Base-by-base conservation (phyloP, 2,888 invertebrate genomes). In the Byasa hedistus region DNA sequence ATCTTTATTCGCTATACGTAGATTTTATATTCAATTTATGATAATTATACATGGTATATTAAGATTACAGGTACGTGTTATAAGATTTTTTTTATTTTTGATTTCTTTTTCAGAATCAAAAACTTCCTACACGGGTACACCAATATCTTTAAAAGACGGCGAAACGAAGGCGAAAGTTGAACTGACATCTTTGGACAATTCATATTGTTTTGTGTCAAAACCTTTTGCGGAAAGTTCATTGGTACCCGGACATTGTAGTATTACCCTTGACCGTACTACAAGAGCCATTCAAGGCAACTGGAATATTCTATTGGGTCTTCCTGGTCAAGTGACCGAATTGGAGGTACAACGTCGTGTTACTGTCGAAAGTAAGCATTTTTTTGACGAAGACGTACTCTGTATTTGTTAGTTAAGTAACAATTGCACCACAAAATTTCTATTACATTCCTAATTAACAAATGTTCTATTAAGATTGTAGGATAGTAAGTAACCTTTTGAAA, bases 211-310 rank as follows among this genome's bases (percentile, higher is more conserved):
- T n/a, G 87, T 89, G 7, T 75, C 85, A 0, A 85, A 89, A 70
- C 91, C 91, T 0, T 91, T 89, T 66, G 79, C 87, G 1, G 88
- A 89, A 44, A 86, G 85, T 60, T 76, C 86, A 0, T 71, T 91
- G 51, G 79, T 91, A 2, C 75, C 89, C 2, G 91, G 91, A 0
- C 85, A 89, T 24, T 92, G 92, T 62, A 75, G 69, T 10, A 81
- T 92, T 22, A 84, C 81, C 1, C 69, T 92, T 22, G 84, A 87
- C 21, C 81, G 84, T 10, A 80, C 86, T 0, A 87, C 87, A 0
- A 81, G 91, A 69, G 88, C 89, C 0, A 83, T 90, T 1, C 87
- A 91, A 69, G 93, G 92, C 4, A 80, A 80, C 60, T 93, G 93
- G 93, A 80, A 81, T 58, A 79, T 92, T 0, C 70, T 86, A 1